Percentiles rank a stretch among this genome's conserved stretches.
Evolutionary conservation across 2,888 invertebrate genomes (phyloP).

Genomic region (Philonicus albiceps): DNA sequence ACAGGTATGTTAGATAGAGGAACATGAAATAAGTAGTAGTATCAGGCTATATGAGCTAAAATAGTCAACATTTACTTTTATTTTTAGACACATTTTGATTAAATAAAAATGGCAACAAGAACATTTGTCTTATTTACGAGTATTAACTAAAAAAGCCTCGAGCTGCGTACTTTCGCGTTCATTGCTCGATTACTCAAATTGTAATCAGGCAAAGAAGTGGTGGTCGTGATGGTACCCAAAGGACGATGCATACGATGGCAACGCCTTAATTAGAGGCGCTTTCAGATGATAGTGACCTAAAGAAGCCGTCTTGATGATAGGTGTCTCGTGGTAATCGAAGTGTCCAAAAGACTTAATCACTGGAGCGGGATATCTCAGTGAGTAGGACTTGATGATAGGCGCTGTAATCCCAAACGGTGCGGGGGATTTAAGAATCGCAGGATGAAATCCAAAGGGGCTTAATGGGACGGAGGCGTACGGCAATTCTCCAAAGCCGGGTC

Average conservation of each 20-base stretch:
- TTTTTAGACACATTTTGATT: background rate
- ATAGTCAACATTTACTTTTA: background rate
- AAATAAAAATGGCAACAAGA: background rate
- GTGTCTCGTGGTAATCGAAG: constrained; percentile 27
- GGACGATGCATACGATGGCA: constrained; percentile 22
- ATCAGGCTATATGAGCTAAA: background rate
- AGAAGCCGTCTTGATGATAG: constrained; percentile 28
- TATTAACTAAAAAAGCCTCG: background rate
- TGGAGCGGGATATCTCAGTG: constrained; percentile 36
- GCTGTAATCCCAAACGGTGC: constrained; percentile 25
- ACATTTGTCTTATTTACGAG: background rate
- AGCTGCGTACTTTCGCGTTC: background rate
- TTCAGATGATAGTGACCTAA: constrained; percentile 16
- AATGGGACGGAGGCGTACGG: constrained; percentile 2
- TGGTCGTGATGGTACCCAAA: constrained; percentile 14
- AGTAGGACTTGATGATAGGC: constrained; percentile 28
- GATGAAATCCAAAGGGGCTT: background rate
- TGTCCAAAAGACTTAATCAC: constrained; percentile 34
- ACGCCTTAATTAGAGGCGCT: constrained; percentile 30
- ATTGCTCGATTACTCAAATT: background rate
- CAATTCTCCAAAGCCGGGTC: background rate
- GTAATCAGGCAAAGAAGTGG: constrained; percentile 24
- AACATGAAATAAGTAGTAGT: background rate
- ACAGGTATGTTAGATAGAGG: background rate
- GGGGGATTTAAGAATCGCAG: constrained; percentile 41